Evolutionary conservation across 2,797 vertebrate genomes (phyloP), one percentile per base, ranked within the genome.

Genomic region (Amniataba percoides): DNA sequence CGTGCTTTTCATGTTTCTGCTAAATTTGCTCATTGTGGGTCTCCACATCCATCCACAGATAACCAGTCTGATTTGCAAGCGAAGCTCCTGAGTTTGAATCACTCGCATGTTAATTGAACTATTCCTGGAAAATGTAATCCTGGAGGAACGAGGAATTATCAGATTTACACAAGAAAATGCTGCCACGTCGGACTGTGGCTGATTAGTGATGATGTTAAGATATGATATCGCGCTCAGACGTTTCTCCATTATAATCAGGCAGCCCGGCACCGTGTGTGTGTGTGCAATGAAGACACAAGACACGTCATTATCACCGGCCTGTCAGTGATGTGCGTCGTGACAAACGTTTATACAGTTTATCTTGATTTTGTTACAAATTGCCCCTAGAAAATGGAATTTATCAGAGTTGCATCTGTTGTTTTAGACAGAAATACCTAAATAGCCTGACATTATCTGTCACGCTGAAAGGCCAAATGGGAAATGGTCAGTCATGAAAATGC

Each of bases 81-180:
- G 55, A 62, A 78, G 31, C 15, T 53, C 19, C 34, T n/a, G 9
- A 45, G 7, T 68, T 72, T 19, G 52, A 53, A 76, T 75, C 18
- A 21, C 69, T 39, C 48, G 10, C 40, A 36, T 57, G 57, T 77
- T 69, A 58, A 74, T 25, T 69, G 56, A 77, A 46, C 46, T n/a
- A 16, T 49, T 85, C 42, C 15, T 74, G 11, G 15, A 66, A 80
- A 74, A 52, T 62, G 0, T 39, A 42, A 67, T 69, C n/a, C 46
- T 42, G 9, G 39, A 49, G 23, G 27, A 73, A 71, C 42, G 15
- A 27, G 19, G 25, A 63, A 58, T 78, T 45, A 63, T 69, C 51
- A 72, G 23, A 84, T 86, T 74, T 64, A 19, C n/a, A 76, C 18
- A 62, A 81, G 19, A 78, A 79, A 70, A 67, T 56, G 36, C 25